Base-by-base conservation (phyloP, 2,113 vertebrate genomes). In the Ahaetulla prasina region DNA sequence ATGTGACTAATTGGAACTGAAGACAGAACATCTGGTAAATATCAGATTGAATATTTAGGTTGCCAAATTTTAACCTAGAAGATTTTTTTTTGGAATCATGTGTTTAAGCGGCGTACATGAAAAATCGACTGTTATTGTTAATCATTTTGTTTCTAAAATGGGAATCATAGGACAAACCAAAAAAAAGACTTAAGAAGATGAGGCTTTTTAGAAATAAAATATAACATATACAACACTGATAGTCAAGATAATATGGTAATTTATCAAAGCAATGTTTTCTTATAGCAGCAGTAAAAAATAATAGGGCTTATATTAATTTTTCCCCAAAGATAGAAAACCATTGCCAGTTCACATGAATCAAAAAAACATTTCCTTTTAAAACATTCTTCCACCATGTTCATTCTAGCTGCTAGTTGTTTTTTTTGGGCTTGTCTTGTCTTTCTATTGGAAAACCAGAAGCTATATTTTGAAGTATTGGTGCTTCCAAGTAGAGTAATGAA, bases 331-430 rank as follows among this genome's bases (percentile, higher is more conserved):
- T 53, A 0, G 88, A 25, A 54, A 54, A 91, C 11, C 20, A 89
- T 45, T 92, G 91, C 88, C 39, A 92, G 50, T 0, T 92, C 22
- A 3, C 16, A 8, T 89, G 55, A 91, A n/a, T 94, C 55, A 93
- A 43, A 96, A 96, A 91, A 12, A 20, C 2, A 18, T 55, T 5
- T 52, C 91, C 53, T 68, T 94, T 92, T 90, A 94, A 80, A 86
- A 22, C 43, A 93, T 2, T 84, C 4, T 89, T 94, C 86, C 57
- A 22, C 22, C 18, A 89, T 25, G 94, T 96, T 27, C 27, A n/a
- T 85, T 93, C 60, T 93, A 87, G 49, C 50, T 94, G 55, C 84
- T 92, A 85, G 85, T 93, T 43, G 63, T 23, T 30, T 87, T 30
- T 7, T 57, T 20, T 8, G 16, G 9, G 23, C 55, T 60, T 60